Base-by-base conservation (phyloP, 2,888 invertebrate genomes). In the Trissolcus brochymenae region DNA sequence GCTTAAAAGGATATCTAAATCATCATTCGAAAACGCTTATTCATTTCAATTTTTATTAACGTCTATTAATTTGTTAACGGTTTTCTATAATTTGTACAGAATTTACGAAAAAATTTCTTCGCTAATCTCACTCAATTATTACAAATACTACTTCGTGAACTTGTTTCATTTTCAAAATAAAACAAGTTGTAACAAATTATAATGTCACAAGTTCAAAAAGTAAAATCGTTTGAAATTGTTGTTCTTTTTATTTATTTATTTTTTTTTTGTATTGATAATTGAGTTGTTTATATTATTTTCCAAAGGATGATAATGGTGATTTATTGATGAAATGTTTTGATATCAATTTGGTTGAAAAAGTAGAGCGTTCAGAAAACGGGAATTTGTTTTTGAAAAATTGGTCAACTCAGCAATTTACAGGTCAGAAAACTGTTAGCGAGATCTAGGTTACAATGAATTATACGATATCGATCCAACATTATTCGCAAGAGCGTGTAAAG, bases 371-470 rank as follows among this genome's bases (percentile, higher is more conserved):
- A 21, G 4, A 21, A 1, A 21, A 4, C 21, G 21, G 21, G 21
- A 25, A 25, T 25, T 6, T 3, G 35, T 35, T 7, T 9, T 35
- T 35, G 11, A 35, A 35, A 11, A 35, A 35, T 35, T 9, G 35
- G 11, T 35, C 7, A 9, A 11, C 35, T 2, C 9, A 35, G 35
- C 11, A 11, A 35, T 16, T 46, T 46, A 46, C 16, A 16, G 14
- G n/a, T 51, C 11, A 9, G 17, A 51, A 16, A 51, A 51, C 19
- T 2, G 17, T 51, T 4, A 2, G 9, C 4, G 21, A 51, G 53
- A 66, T 66, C 43, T 57, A 50, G 56, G 56, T 67, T 67, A 59
- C 9, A 17, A 43, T 14, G 59, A 67, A 67, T 67, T 67, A 67
- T 46, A 46, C 16, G 2, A 35, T 67, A 67, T 67, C 49, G 59